Percentiles rank a stretch among this genome's conserved stretches.
Evolutionary conservation across 2,113 vertebrate species (phyloP).

Genomic region (Tiliqua scincoides): DNA sequence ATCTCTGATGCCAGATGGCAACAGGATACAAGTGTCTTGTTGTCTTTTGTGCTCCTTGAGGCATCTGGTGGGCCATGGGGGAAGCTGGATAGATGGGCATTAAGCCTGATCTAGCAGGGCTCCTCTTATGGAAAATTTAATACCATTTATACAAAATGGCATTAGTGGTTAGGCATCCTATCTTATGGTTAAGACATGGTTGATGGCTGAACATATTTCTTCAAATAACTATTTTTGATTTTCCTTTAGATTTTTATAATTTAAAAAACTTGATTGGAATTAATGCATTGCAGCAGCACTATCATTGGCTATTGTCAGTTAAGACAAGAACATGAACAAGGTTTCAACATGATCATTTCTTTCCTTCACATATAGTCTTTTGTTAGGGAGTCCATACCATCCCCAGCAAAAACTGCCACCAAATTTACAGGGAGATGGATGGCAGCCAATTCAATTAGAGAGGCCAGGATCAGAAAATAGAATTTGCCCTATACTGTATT

Average conservation of each 20-base stretch:
- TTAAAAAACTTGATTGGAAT: neutral
- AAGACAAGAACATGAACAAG: neutral
- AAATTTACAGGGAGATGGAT: neutral
- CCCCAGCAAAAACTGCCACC: neutral
- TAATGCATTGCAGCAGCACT: neutral
- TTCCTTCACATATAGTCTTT: neutral
- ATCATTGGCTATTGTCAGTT: neutral
- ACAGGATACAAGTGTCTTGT: no score
- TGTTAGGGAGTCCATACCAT: neutral
- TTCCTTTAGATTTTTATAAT: conserved; percentile 1
- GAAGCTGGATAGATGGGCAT: no score
- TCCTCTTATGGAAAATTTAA: no score
- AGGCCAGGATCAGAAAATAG: neutral
- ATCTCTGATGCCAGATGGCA: no score
- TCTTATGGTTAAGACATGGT: no score
- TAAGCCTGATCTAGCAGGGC: no score
- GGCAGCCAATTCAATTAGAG: neutral
- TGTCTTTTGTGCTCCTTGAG: no score
- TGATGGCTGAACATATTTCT: no score
- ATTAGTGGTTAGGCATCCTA: no score
- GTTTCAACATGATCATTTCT: neutral
- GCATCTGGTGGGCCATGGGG: no score
- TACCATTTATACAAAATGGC: no score
- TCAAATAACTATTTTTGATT: no score
- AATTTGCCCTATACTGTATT: neutral